These are phyloP conservation scores for Dryas iulia DNA, from an alignment of 1,140 invertebrate genomes.

Conservation along the genomic window DNA sequence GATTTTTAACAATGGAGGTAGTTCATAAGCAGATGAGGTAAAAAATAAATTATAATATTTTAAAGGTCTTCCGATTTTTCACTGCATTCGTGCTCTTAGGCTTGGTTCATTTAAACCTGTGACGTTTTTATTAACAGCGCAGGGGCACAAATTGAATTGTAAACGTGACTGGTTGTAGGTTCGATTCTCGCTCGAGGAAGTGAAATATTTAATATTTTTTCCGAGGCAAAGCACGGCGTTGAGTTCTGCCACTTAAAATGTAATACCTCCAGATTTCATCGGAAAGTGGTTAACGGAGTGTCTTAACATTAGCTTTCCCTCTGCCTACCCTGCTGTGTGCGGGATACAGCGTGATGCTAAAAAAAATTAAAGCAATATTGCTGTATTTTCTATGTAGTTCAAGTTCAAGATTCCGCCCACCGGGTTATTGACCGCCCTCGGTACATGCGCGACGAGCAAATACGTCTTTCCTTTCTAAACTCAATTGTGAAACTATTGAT, in stretches of 20 bases:
- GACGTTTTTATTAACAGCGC: background rate
- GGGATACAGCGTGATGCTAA: too few relatives aligned
- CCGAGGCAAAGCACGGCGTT: too few relatives aligned
- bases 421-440: conserved; percentile 63
- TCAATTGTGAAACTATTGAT: conserved; percentile 18
- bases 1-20: background rate
- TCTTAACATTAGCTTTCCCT: too few relatives aligned
- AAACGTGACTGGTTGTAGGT: too few relatives aligned
- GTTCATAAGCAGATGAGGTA: background rate
- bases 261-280: too few relatives aligned
- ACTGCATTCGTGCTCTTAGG: background rate
- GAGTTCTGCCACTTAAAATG: too few relatives aligned
- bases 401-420: conserved; percentile 69
- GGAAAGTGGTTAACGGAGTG: too few relatives aligned
- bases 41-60: conserved; percentile 5
- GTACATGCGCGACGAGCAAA: conserved; percentile 58
- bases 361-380: conserved; percentile 35
- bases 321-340: too few relatives aligned
- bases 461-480: conserved; percentile 8
- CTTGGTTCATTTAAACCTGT: background rate
- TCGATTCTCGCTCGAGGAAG: too few relatives aligned
- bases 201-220: too few relatives aligned
- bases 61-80: background rate
- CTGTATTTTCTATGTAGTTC: conserved; percentile 57
- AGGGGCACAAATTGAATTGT: too few relatives aligned